These are phyloP conservation scores for Brachypodius melanocephalos DNA, from an alignment of 2,113 vertebrate genomes.

Conservation along the genomic window DNA sequence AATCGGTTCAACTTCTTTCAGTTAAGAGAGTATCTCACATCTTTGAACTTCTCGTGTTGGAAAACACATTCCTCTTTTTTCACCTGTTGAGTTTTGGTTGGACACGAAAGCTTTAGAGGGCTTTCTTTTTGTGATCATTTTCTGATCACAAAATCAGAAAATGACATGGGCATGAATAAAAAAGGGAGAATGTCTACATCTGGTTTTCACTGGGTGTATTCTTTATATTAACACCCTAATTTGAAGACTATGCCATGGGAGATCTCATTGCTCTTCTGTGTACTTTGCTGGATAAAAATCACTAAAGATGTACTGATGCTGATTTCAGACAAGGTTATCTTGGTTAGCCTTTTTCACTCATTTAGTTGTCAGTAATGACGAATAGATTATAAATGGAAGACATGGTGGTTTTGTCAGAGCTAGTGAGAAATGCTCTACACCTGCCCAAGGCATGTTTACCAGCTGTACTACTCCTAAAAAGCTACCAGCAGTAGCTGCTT, in stretches of 20 bases:
- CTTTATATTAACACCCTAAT: neutral
- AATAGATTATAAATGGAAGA: neutral
- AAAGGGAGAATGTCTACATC: neutral
- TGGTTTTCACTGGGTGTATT: neutral
- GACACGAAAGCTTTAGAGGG: neutral
- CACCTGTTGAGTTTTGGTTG: neutral
- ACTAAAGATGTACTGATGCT: neutral
- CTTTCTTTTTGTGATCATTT: too few relatives aligned
- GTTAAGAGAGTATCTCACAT: neutral
- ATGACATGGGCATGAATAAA: neutral
- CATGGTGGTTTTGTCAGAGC: fast-evolving
- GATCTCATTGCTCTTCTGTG: neutral
- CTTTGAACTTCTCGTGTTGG: neutral
- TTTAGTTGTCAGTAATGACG: neutral
- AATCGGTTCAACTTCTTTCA: neutral
- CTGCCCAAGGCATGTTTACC: neutral
- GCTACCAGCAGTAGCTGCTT: neutral
- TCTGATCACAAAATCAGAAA: neutral
- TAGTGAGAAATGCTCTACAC: neutral
- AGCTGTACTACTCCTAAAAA: neutral
- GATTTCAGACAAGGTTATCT: neutral
- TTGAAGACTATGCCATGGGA: neutral
- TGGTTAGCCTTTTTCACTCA: neutral
- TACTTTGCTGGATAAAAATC: neutral
- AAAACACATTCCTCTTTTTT: neutral